phyloP scores from a whole-genome alignment of 2,888 invertebrate species.

The Abrostola tripartita region DNA sequence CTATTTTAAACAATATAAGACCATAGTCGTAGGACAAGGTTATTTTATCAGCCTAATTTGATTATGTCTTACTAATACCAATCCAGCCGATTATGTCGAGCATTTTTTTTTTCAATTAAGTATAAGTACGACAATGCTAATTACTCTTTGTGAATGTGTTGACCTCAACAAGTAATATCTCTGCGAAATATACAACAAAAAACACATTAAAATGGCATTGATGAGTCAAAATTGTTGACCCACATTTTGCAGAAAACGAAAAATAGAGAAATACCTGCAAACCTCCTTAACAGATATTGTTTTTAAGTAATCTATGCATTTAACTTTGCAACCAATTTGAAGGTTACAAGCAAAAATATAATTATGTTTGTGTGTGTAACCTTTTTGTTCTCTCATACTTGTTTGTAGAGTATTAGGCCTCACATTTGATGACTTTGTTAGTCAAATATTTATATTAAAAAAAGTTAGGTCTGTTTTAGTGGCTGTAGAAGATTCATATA shows the following conservation, averaged over 20 bases:
- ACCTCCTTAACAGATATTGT: no score
- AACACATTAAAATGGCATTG: background rate
- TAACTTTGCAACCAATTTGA: no score
- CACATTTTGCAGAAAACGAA: conserved; percentile 9
- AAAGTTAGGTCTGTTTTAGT: no score
- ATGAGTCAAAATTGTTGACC: conserved; percentile 3
- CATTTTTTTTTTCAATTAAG: background rate
- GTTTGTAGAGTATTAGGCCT: no score
- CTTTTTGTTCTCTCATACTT: no score
- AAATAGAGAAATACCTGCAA: no score
- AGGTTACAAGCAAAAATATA: no score
- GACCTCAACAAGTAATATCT: conserved; percentile 19
- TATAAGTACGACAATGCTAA: background rate
- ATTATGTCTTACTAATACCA: conserved; percentile 10
- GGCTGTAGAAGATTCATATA: no score
- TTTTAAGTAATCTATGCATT: no score
- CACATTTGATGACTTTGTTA: no score
- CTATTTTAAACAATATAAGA: background rate
- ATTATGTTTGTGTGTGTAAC: no score
- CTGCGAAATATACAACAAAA: conserved; percentile 18
- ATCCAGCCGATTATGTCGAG: background rate
- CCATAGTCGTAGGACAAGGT: background rate
- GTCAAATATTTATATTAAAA: no score
- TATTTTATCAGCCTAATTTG: conserved; percentile 1
- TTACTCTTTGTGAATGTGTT: conserved; percentile 13